Base-by-base conservation (phyloP, 2,888 invertebrate species). In the Selenia dentaria region DNA sequence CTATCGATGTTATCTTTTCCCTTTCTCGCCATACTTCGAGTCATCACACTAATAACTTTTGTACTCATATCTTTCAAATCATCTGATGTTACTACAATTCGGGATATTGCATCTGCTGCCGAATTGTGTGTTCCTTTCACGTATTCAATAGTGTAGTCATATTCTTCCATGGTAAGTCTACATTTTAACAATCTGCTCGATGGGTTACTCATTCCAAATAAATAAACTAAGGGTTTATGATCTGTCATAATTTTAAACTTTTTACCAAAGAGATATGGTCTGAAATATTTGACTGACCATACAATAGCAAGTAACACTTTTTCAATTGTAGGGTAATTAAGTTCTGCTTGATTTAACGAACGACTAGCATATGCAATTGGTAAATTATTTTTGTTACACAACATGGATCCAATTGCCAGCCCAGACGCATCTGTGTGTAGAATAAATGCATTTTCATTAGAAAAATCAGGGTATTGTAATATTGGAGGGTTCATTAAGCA, bases 291-390 rank as follows among this genome's bases (percentile, higher is more conserved):
- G 2, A 10, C 3, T 6, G 6, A 9, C 25, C 25, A 25, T 2
- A 25, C 25, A 36, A 53, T 38, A 4, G 55, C 49, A 33, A 48
- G 24, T 2, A 54, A 26, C 31, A 55, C 48, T 11, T 57, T 54
- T 10, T 56, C 37, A 3, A 54, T 51, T 1, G 32, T 38, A n/a
- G n/a, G n/a, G n/a, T n/a, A n/a, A n/a, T n/a, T n/a, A n/a, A n/a
- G n/a, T n/a, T 57, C 54, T 2, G 48, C 40, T 24, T 41, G 44
- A 27, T 45, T 45, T 11, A 51, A 36, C 1, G 16, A 6, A 6
- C 54, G 16, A 38, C 50, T 54, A 0, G 54, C 47, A 11, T 33
- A 54, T 26, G 54, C 54, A 3, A 54, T 33, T 3, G 51, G 51
- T 22, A 6, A 4, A 10, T 9, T 18, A 27, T 44, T 27, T 13